phyloP scores from a whole-genome alignment of 2,113 vertebrate genomes.

The Hymenochirus boettgeri region DNA sequence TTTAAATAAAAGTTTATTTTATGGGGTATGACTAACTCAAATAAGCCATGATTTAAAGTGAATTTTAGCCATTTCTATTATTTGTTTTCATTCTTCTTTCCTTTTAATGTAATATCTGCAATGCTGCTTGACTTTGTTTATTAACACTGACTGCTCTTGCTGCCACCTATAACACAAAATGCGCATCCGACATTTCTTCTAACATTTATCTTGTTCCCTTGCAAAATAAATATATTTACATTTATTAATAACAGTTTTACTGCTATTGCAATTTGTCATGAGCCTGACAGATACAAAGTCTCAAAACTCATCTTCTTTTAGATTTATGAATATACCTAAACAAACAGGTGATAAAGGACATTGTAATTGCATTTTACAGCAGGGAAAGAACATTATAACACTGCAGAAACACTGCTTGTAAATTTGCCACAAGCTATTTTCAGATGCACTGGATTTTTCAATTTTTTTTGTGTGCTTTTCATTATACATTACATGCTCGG shows the following conservation, averaged over 20 bases:
- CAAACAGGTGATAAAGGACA: slow-evolving; percentile 25
- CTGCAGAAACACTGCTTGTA: not conserved
- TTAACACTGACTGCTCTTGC: slow-evolving; percentile 21
- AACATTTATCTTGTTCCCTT: not conserved
- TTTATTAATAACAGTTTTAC: slow-evolving; percentile 9
- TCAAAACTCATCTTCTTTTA: slow-evolving; percentile 7
- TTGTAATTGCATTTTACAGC: slow-evolving; percentile 23
- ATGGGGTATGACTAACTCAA: slow-evolving; percentile 51
- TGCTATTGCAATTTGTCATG: slow-evolving; percentile 3
- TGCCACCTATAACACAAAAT: not conserved
- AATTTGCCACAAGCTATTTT: slow-evolving; percentile 6
- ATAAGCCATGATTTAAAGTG: slow-evolving; percentile 51
- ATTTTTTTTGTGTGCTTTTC: not conserved
- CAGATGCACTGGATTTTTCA: slow-evolving; percentile 5
- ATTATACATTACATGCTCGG: not conserved
- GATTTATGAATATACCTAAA: slow-evolving; percentile 21
- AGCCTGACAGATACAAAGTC: not conserved
- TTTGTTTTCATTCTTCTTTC: slow-evolving; percentile 6
- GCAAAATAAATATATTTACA: slow-evolving; percentile 18
- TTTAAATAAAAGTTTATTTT: slow-evolving; percentile 43
- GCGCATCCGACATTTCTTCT: not conserved
- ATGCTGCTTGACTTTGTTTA: slow-evolving; percentile 39
- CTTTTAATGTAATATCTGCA: not conserved
- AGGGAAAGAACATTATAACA: slow-evolving; percentile 4
- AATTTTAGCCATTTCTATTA: slow-evolving; percentile 21